Evolutionary conservation across 2,113 vertebrate genomes (phyloP).

Genomic region (Baryphthengus martii): DNA sequence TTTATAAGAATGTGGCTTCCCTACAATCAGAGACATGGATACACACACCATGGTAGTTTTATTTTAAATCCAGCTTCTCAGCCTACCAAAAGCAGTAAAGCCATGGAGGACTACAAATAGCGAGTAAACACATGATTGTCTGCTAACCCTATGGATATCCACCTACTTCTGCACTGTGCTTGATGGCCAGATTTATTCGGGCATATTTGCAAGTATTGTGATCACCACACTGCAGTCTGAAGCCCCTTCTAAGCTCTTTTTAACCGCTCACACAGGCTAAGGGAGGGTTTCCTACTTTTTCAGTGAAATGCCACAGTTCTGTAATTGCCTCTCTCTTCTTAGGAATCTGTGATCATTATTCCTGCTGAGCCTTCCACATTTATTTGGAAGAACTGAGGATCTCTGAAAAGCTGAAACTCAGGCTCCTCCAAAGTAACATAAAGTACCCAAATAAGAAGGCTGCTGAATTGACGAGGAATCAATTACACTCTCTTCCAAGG

Average conservation of each 20-base stretch:
- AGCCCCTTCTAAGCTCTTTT: background rate
- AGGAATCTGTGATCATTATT: background rate
- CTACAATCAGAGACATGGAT: background rate
- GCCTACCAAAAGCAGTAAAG: background rate
- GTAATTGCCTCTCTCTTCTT: background rate
- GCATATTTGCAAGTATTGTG: background rate
- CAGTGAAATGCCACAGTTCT: background rate
- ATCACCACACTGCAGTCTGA: background rate
- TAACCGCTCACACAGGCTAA: background rate
- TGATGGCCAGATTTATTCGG: background rate
- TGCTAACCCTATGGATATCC: background rate
- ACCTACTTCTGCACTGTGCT: background rate
- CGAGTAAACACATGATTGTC: background rate
- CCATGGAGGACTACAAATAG: background rate
- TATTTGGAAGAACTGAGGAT: background rate
- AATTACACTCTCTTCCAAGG: background rate
- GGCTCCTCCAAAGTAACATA: background rate
- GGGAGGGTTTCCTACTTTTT: background rate
- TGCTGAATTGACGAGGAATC: background rate
- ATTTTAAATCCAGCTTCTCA: background rate
- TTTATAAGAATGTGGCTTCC: background rate
- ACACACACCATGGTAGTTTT: background rate
- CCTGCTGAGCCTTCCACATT: background rate
- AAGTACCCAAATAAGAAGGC: background rate
- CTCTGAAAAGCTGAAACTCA: background rate